These are phyloP conservation scores for Lanius ludovicianus DNA, from an alignment of 2,113 vertebrate genomes.

Conservation along the genomic window DNA sequence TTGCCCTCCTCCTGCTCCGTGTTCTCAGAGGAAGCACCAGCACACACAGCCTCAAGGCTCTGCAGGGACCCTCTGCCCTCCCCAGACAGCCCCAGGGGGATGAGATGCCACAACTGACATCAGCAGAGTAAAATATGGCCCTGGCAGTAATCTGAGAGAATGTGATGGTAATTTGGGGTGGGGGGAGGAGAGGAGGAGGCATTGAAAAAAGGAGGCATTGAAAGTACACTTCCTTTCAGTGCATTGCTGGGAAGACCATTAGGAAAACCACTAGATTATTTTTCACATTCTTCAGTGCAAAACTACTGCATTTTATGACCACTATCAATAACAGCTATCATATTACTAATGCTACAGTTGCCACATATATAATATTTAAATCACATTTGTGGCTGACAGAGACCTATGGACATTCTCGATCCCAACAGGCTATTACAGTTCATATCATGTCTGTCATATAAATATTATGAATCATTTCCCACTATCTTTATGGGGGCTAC, in stretches of 20 bases:
- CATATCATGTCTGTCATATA: constrained; percentile 77
- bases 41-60: rapidly evolving
- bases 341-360: constrained; percentile 40
- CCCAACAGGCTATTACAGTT: constrained; percentile 74
- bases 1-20: background rate
- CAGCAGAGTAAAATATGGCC: background rate
- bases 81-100: background rate
- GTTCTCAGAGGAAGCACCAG: background rate
- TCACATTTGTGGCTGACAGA: constrained; percentile 69
- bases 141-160: background rate
- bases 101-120: background rate
- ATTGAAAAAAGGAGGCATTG: background rate
- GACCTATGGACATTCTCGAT: constrained; percentile 69
- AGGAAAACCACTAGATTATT: constrained; percentile 25
- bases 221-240: background rate
- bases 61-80: background rate
- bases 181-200: background rate
- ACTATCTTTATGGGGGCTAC: constrained; percentile 72
- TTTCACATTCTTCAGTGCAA: constrained; percentile 50
- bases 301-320: constrained; percentile 44
- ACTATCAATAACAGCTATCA: constrained; percentile 65
- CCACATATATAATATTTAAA: constrained; percentile 74
- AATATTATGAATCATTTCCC: constrained; percentile 76
- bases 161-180: background rate
- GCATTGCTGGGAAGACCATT: background rate